These are phyloP conservation scores for Smithornis capensis DNA, from an alignment of 2,113 vertebrate species.

Conservation along the genomic window DNA sequence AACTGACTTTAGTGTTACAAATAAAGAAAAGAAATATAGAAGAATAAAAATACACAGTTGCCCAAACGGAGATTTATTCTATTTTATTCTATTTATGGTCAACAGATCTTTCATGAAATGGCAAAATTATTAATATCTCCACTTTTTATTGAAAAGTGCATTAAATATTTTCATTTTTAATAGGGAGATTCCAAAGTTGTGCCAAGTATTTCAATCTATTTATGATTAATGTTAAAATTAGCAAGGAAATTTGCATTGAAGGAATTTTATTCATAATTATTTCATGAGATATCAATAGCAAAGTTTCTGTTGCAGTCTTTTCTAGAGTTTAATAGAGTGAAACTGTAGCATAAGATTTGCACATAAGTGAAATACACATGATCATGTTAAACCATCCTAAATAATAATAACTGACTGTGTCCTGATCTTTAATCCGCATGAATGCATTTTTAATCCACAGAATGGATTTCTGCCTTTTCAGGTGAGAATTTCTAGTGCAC, in stretches of 20 bases:
- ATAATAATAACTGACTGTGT: not conserved
- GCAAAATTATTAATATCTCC: not conserved
- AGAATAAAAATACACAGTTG: not conserved
- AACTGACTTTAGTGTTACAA: not conserved
- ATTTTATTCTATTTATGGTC: not conserved
- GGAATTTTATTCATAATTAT: not conserved
- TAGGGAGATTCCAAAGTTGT: not conserved
- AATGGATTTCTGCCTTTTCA: not conserved
- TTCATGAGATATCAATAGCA: not conserved
- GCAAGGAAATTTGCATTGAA: not conserved
- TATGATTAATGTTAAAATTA: not conserved
- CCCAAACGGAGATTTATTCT: not conserved
- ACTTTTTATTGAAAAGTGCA: not conserved
- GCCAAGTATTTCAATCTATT: not conserved
- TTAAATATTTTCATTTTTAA: not conserved
- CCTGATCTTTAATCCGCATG: too few species aligned
- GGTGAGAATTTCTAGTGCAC: not conserved
- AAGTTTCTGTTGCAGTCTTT: not conserved
- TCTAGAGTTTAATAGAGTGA: not conserved
- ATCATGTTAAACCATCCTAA: not conserved
- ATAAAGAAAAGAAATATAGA: not conserved
- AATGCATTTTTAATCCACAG: not conserved
- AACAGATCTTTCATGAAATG: not conserved
- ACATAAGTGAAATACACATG: not conserved
- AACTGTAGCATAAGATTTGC: not conserved